Percentiles rank a stretch among this genome's conserved stretches.
These are phyloP conservation scores for Alcis repandata DNA, from an alignment of 2,888 invertebrate genomes.

Conservation along the genomic window DNA sequence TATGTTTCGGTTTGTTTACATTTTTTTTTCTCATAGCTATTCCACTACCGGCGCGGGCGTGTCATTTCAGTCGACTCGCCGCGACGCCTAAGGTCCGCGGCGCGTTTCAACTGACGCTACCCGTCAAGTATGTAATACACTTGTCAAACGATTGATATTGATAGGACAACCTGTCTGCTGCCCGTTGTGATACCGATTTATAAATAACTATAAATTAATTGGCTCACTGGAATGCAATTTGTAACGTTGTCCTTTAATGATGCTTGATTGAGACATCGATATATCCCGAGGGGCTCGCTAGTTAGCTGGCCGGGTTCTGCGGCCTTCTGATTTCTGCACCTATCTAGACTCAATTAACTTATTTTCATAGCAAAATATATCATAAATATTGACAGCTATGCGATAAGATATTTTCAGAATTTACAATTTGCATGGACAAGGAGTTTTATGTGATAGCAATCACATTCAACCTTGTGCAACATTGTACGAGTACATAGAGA, in stretches of 20 bases:
- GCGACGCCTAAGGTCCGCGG: conserved; percentile 44
- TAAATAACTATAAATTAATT: conserved; percentile 63
- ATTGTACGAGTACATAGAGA: too few relatives aligned
- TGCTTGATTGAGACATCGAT: conserved; percentile 60
- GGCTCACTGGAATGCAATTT: conserved; percentile 62
- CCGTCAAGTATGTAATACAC: conserved; percentile 58
- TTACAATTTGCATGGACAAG: conserved; percentile 20
- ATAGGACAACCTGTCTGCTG: conserved; percentile 59
- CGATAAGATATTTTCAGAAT: conserved; percentile 18
- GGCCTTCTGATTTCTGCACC: conserved; percentile 42
- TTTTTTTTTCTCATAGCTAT: conserved; percentile 17
- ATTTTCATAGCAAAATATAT: conserved; percentile 36
- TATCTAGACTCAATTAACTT: conserved; percentile 31
- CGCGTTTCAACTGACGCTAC: conserved; percentile 48
- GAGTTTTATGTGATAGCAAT: conserved; percentile 2
- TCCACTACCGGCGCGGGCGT: conserved; percentile 33
- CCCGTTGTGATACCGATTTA: conserved; percentile 57
- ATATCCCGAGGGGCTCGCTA: conserved; percentile 38
- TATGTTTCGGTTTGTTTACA: too few relatives aligned
- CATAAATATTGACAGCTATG: conserved; percentile 35
- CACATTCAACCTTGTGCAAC: conserved; percentile 2
- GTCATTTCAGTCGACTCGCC: conserved; percentile 37
- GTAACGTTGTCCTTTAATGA: conserved; percentile 61
- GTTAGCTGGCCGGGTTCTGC: conserved; percentile 34
- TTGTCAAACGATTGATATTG: conserved; percentile 67